These are phyloP conservation scores for Xylocopa sonorina DNA, from an alignment of 1,140 invertebrate genomes.

Conservation along the genomic window DNA sequence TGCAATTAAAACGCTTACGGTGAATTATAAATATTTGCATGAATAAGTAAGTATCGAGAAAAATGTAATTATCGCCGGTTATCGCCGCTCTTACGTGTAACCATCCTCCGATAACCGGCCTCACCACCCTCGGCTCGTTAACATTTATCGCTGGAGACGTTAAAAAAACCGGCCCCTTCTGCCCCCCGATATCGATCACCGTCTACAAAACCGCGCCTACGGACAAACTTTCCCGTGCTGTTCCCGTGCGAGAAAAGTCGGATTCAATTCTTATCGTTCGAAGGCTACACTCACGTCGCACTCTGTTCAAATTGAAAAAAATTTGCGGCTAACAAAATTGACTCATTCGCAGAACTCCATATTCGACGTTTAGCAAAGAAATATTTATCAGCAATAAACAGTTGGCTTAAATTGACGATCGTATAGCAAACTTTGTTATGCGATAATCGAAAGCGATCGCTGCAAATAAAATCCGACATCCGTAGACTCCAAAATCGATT, in stretches of 20 bases:
- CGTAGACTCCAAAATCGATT: background rate
- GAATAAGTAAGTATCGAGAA: conserved; percentile 42
- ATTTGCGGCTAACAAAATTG: no score
- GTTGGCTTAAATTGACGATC: background rate
- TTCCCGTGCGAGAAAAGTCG: no score
- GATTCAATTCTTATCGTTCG: no score
- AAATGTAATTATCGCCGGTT: conserved; percentile 44
- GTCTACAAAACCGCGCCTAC: conserved; percentile 14
- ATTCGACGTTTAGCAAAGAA: background rate
- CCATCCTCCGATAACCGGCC: conserved; percentile 1
- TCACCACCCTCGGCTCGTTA: background rate
- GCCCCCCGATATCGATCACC: conserved; percentile 24
- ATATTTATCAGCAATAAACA: no score
- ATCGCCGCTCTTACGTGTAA: conserved; percentile 46
- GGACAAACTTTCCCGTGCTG: background rate
- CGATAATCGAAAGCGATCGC: background rate
- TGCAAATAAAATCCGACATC: no score
- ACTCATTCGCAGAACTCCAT: background rate
- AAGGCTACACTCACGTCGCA: no score
- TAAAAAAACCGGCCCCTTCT: background rate
- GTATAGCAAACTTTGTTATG: background rate
- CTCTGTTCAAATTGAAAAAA: no score
- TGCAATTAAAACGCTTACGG: conserved; percentile 51
- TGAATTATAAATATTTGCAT: conserved; percentile 54
- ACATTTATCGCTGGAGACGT: conserved; percentile 24